These are phyloP conservation scores for Pentalonia nigronervosa DNA, from an alignment of 1,140 invertebrate species.

Conservation along the genomic window DNA sequence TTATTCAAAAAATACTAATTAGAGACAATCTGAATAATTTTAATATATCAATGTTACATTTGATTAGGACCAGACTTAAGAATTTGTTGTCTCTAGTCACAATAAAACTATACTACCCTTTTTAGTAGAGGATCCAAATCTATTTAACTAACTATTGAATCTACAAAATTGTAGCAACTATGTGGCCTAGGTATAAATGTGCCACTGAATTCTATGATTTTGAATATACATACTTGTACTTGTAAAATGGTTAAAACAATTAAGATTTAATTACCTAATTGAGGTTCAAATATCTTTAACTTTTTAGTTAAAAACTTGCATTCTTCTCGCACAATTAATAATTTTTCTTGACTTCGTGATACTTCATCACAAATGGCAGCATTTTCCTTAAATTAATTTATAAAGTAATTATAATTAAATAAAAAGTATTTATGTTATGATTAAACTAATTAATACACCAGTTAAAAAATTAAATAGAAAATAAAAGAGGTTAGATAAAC, in stretches of 20 bases:
- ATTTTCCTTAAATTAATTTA: slow-evolving; percentile 71
- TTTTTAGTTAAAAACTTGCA: slow-evolving; percentile 76
- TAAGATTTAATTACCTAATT: slow-evolving; percentile 62
- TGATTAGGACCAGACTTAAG: no score
- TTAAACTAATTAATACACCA: not conserved
- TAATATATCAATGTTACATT: no score
- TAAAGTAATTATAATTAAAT: not conserved
- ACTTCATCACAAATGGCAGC: slow-evolving; percentile 83
- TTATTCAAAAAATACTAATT: no score
- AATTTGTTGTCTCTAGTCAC: no score
- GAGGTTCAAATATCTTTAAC: slow-evolving; percentile 71
- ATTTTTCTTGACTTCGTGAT: slow-evolving; percentile 77
- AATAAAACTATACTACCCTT: no score
- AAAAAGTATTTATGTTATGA: not conserved
- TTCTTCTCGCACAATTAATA: slow-evolving; percentile 78
- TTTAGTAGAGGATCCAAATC: not conserved
- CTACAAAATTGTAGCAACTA: no score
- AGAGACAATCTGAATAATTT: no score
- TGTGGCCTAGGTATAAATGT: not conserved
- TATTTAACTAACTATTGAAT: not conserved
- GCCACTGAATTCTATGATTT: not conserved
- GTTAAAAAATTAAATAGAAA: not conserved
- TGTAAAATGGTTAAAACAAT: not conserved
- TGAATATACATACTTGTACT: not conserved
- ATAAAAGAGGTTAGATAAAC: not conserved